These are phyloP conservation scores for Polietes domitor DNA, from an alignment of 2,888 invertebrate species.

Conservation along the genomic window DNA sequence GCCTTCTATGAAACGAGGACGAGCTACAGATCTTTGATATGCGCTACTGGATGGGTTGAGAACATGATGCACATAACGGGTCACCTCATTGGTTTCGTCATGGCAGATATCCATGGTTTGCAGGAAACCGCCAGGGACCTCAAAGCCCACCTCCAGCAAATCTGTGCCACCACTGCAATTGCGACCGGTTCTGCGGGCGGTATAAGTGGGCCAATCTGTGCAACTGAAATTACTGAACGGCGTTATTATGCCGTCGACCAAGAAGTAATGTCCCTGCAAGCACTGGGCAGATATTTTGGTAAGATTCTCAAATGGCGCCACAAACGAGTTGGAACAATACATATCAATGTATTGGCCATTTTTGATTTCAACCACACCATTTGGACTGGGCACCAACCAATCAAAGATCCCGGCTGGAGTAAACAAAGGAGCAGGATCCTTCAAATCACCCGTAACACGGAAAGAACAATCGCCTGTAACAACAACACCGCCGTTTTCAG, in stretches of 20 bases:
- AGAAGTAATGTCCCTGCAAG: conserved; percentile 71
- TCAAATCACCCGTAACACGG: conserved; percentile 71
- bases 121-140: conserved; percentile 74
- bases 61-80: conserved; percentile 79
- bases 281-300: conserved; percentile 72
- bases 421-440: conserved; percentile 83
- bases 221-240: conserved; percentile 78
- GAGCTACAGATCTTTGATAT: conserved; percentile 79
- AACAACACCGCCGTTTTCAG: conserved; percentile 27
- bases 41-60: conserved; percentile 80
- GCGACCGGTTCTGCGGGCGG: conserved; percentile 73
- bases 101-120: conserved; percentile 80
- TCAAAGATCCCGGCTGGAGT: conserved; percentile 78
- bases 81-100: conserved; percentile 77
- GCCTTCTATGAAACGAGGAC: conserved; percentile 77
- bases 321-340: conserved; percentile 72
- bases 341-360: conserved; percentile 74
- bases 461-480: conserved; percentile 53
- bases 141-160: conserved; percentile 79
- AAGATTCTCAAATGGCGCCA: conserved; percentile 64
- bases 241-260: conserved; percentile 50
- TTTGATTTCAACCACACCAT: conserved; percentile 71
- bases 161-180: conserved; percentile 75
- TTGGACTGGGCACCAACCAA: conserved; percentile 72
- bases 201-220: conserved; percentile 72